Conservation (phyloP, 2,888 invertebrate genomes). For the Cordilura impudica region DNA sequence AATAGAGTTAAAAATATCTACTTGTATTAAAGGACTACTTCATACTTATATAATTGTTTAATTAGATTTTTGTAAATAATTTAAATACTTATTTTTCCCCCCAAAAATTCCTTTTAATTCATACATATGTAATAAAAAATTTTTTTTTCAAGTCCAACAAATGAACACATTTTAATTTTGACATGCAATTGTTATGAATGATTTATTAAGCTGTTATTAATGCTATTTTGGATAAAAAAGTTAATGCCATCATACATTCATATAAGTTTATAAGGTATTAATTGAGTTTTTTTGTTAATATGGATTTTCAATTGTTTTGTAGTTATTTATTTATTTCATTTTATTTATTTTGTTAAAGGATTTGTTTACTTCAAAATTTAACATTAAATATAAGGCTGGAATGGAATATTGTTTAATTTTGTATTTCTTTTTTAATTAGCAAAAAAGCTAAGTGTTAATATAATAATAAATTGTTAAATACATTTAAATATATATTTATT, state of each 20-base stretch:
- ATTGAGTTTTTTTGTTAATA: not conserved
- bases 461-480: not conserved
- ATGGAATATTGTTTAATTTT: slow-evolving; percentile 44
- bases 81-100: slow-evolving; percentile 15
- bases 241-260: not conserved
- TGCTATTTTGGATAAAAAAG: not conserved
- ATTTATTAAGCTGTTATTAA: not conserved
- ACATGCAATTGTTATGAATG: not conserved
- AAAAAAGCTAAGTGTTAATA: slow-evolving; percentile 37
- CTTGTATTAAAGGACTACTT: not conserved
- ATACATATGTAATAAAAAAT: slow-evolving; percentile 23
- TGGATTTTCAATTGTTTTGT: slow-evolving; percentile 26
- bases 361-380: slow-evolving; percentile 35
- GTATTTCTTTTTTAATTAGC: slow-evolving; percentile 28
- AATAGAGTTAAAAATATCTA: not conserved
- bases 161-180: slow-evolving; percentile 56
- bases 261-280: not conserved
- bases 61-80: not conserved
- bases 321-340: slow-evolving; percentile 1
- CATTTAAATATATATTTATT: slow-evolving; percentile 12
- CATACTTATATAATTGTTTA: not conserved
- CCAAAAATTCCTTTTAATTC: no score
- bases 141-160: slow-evolving; percentile 45
- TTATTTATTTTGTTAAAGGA: slow-evolving; percentile 4
- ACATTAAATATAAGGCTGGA: slow-evolving; percentile 62